Percentiles rank a stretch among this genome's conserved stretches.
These are phyloP conservation scores for Calliphora vicina DNA, from an alignment of 1,140 invertebrate species.

Conservation along the genomic window DNA sequence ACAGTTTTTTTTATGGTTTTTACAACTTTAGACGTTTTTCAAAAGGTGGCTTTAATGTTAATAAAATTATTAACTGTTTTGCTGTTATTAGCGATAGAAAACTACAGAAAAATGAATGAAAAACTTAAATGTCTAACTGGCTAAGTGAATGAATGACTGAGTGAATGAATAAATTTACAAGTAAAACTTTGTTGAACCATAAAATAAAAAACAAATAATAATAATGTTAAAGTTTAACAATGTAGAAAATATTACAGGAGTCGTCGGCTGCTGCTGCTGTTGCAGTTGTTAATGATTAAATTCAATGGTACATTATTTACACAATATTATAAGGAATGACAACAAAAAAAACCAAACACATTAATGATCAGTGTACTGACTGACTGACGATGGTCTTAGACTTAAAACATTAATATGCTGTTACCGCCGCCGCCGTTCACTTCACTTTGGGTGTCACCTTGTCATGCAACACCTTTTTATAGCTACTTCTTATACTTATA, in stretches of 20 bases:
- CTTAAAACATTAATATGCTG: no score
- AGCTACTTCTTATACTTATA: not conserved
- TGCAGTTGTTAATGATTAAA: no score
- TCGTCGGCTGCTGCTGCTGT: no score
- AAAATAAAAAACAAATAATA: no score
- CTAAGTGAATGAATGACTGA: not conserved
- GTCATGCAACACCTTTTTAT: constrained; percentile 31
- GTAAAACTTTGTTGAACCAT: no score
- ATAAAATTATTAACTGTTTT: no score
- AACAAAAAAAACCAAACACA: not conserved
- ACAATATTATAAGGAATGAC: not conserved
- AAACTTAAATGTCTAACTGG: not conserved
- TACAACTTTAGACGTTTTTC: not conserved
- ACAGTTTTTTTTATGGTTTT: not conserved
- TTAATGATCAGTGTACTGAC: not conserved
- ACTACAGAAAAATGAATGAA: no score
- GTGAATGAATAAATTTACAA: not conserved
- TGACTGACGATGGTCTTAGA: not conserved
- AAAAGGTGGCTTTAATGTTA: not conserved
- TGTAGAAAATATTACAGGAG: not conserved
- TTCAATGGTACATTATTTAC: no score
- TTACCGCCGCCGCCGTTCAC: not conserved
- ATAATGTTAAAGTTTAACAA: not conserved
- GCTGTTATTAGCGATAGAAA: no score
- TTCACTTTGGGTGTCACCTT: constrained; percentile 30